These are phyloP conservation scores for Acipenser transmontanus DNA, from an alignment of 2,797 vertebrate genomes.

Conservation along the genomic window DNA sequence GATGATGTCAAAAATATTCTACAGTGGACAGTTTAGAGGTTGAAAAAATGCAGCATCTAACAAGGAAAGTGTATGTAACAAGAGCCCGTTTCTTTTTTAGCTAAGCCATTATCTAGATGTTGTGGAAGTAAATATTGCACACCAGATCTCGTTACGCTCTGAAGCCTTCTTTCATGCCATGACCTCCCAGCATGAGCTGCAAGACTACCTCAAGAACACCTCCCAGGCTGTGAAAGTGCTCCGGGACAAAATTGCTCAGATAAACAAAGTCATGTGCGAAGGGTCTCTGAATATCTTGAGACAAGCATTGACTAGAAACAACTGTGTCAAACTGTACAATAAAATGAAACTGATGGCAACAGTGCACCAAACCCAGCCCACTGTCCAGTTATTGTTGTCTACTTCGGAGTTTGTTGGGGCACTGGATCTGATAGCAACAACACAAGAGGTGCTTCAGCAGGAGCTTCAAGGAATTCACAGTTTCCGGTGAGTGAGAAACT, in stretches of 20 bases:
- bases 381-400: slow-evolving; percentile 89
- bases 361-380: slow-evolving; percentile 96
- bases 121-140: slow-evolving; percentile 96
- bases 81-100: slow-evolving; percentile 38
- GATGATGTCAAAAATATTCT: slow-evolving; percentile 7
- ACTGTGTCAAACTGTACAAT: slow-evolving; percentile 82
- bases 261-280: slow-evolving; percentile 85
- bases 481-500: slow-evolving; percentile 65
- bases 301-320: slow-evolving; percentile 77
- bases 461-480: slow-evolving; percentile 93
- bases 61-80: background rate
- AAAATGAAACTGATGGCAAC: slow-evolving; percentile 97
- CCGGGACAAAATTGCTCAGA: slow-evolving; percentile 77
- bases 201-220: slow-evolving; percentile 90
- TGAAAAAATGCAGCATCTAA: too few relatives aligned
- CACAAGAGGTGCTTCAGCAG: slow-evolving; percentile 95
- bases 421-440: slow-evolving; percentile 94
- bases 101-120: slow-evolving; percentile 96
- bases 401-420: slow-evolving; percentile 93
- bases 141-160: slow-evolving; percentile 94
- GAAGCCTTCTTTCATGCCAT: slow-evolving; percentile 98
- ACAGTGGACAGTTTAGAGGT: background rate
- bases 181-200: slow-evolving; percentile 95
- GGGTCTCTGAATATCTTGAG: slow-evolving; percentile 80
- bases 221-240: slow-evolving; percentile 81